phyloP scores from a whole-genome alignment of 2,113 vertebrate species.

The Antigone vipio region DNA sequence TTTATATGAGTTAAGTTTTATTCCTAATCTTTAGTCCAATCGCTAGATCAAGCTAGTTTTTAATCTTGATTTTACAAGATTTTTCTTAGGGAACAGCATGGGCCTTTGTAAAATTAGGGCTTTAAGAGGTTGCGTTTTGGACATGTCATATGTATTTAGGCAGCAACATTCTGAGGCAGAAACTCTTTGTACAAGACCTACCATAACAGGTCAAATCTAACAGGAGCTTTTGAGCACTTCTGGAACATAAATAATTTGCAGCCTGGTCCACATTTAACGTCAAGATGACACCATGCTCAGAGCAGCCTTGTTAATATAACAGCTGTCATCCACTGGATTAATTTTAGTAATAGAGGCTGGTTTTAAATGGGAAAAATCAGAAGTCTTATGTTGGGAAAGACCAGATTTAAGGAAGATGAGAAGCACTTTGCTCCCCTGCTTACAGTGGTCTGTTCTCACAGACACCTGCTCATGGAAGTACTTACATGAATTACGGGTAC shows the following conservation, averaged over 20 bases:
- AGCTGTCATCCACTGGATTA: background rate
- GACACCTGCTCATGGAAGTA: background rate
- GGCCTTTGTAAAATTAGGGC: background rate
- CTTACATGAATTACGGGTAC: background rate
- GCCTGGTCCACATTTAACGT: slow-evolving; percentile 2
- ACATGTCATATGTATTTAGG: background rate
- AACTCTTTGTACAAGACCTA: background rate
- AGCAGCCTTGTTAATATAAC: slow-evolving; percentile 14
- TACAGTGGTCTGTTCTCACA: background rate
- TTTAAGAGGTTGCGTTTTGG: background rate
- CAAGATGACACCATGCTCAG: background rate
- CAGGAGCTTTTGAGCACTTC: background rate
- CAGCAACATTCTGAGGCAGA: background rate
- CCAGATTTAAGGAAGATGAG: background rate
- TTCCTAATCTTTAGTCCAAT: background rate
- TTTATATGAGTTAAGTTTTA: background rate
- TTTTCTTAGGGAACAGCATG: background rate
- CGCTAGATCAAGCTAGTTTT: background rate
- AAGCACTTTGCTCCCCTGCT: background rate
- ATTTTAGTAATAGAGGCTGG: background rate
- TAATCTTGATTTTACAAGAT: background rate
- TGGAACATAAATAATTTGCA: background rate
- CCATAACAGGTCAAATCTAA: background rate
- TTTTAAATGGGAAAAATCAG: slow-evolving; percentile 1
- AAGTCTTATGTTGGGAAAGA: background rate